A percentile compares a stretch with the other conserved stretches of the same genome.
Conservation (phyloP, 2,888 invertebrate species). For the Tipula helvola region DNA sequence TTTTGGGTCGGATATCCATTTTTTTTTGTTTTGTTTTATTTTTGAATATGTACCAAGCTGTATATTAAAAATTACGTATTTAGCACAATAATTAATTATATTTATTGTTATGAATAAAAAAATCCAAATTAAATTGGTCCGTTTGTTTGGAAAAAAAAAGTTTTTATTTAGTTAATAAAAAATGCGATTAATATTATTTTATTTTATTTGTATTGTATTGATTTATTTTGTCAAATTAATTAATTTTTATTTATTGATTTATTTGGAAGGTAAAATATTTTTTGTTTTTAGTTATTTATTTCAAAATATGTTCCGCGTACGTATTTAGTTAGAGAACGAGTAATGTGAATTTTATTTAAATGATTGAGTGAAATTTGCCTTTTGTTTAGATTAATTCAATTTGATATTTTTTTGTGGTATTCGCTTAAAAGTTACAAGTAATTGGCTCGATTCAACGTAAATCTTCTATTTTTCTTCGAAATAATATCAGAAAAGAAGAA, state of each 20-base stretch:
- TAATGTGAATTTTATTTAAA: no score
- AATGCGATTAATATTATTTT: not conserved
- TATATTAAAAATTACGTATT: not conserved
- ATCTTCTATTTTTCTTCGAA: no score
- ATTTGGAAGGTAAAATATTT: not conserved
- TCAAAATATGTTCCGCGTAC: not conserved
- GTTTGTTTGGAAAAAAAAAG: not conserved
- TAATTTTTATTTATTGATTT: not conserved
- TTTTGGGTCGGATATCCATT: not conserved
- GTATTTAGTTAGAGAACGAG: no score
- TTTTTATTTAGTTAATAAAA: not conserved
- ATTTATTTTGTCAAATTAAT: not conserved
- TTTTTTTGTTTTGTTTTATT: no score
- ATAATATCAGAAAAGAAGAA: no score
- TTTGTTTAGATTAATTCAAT: no score
- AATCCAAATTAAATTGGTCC: not conserved
- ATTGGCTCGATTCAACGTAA: no score
- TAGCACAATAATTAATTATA: not conserved
- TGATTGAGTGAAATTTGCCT: no score
- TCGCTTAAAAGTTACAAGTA: no score
- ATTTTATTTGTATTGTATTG: not conserved
- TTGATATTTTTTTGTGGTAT: no score
- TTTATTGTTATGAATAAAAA: no score
- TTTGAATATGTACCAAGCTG: not conserved
- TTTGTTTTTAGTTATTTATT: not conserved